Percentiles rank a stretch among this genome's conserved stretches.
Conservation (phyloP, 1,140 invertebrate genomes). For the Trachymyrmex septentrionalis region DNA sequence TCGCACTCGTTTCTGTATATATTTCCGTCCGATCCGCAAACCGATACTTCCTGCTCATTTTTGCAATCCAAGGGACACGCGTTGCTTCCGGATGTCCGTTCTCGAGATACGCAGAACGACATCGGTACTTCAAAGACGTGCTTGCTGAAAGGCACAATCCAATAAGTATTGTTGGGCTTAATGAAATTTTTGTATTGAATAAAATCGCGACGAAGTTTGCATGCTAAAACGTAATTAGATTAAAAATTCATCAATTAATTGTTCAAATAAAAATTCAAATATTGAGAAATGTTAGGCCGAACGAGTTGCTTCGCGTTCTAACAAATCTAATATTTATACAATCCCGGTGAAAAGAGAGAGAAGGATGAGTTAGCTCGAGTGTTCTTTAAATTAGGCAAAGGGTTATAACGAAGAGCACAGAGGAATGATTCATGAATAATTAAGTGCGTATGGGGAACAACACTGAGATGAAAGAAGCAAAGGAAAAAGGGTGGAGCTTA, state of each 20-base stretch:
- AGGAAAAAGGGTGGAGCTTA: not conserved
- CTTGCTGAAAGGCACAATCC: slow-evolving; percentile 88
- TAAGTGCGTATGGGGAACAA: not conserved
- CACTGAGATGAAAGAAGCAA: not conserved
- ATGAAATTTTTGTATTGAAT: not conserved
- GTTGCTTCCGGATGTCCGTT: slow-evolving; percentile 89
- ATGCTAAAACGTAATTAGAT: not conserved
- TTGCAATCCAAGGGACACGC: slow-evolving; percentile 91
- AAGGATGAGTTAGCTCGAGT: not conserved
- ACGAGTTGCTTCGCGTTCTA: not conserved
- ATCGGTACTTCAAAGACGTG: slow-evolving; percentile 97
- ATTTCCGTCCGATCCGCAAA: slow-evolving; percentile 95
- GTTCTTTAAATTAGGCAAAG: not conserved
- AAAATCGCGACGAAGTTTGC: slow-evolving; percentile 11
- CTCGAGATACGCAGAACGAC: slow-evolving; percentile 94
- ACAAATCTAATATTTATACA: slow-evolving; percentile 4
- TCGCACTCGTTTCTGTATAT: slow-evolving; percentile 96
- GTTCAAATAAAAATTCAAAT: not conserved
- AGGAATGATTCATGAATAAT: slow-evolving; percentile 39
- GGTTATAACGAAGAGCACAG: slow-evolving; percentile 23
- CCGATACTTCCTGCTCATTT: slow-evolving; percentile 88
- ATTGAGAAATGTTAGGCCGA: not conserved
- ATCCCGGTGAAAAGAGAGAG: not conserved
- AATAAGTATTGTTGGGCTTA: slow-evolving; percentile 1
- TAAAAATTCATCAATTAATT: not conserved